Conservation (phyloP, 2,888 invertebrate species). For the Nemurella pictetii region DNA sequence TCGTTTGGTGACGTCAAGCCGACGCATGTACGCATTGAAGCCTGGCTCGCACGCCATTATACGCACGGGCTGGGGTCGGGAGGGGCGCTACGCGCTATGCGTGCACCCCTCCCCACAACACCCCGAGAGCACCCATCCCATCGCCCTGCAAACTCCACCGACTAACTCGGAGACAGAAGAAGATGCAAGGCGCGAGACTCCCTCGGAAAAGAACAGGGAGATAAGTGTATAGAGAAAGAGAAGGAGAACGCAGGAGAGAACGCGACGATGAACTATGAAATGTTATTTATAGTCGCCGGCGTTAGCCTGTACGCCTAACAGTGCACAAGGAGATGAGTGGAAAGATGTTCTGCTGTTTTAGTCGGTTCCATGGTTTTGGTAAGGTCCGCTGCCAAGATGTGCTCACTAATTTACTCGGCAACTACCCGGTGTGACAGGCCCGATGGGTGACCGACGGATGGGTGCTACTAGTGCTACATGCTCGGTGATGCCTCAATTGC, state of each 20-base stretch:
- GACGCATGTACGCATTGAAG: neutral
- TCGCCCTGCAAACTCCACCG: neutral
- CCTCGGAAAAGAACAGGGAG: neutral
- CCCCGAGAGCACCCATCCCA: neutral
- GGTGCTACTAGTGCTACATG: neutral
- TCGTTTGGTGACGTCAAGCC: neutral
- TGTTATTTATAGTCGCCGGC: slow-evolving; percentile 6
- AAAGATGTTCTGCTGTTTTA: neutral
- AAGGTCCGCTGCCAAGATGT: neutral
- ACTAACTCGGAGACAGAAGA: neutral
- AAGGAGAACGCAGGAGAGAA: no score
- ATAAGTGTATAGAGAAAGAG: neutral
- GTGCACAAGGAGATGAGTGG: neutral
- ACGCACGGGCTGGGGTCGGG: no score
- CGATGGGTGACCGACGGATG: neutral
- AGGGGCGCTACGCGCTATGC: neutral
- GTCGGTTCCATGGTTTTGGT: neutral
- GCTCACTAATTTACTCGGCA: slow-evolving; percentile 9
- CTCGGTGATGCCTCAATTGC: no score
- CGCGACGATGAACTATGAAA: slow-evolving; percentile 2
- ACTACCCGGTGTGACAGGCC: slow-evolving; percentile 10
- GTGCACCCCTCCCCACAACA: neutral
- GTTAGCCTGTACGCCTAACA: neutral
- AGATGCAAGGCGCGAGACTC: neutral
- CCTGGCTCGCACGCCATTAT: no score